Base-by-base conservation (phyloP, 2,113 vertebrate genomes). In the Accipiter virgatus region DNA sequence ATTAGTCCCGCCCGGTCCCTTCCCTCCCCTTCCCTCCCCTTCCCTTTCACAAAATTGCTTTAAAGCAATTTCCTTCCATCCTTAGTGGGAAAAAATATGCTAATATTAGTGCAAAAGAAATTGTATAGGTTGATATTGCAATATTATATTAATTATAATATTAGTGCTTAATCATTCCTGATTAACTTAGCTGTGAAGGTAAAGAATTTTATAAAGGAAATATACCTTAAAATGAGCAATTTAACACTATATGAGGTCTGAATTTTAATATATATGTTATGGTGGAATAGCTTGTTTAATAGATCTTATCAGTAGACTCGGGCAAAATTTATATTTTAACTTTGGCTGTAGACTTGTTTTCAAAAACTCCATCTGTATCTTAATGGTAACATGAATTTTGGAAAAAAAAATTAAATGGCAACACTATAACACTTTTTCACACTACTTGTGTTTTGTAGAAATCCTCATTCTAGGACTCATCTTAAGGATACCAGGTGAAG, bases 81-180 rank as follows among this genome's bases (percentile, higher is more conserved):
- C 15, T 59, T 75, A 62, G 3, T 17, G 4, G 4, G 27, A 59
- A 70, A 70, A 81, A 17, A 21, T 13, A 7, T 48, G 9, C 1
- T 43, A 1, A 9, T 31, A 45, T n/a, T 71, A 45, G 23, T 42
- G 7, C 0, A 50, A 9, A 74, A 74, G 45, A 47, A 10, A 16
- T 10, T 29, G 29, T 23, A 7, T 5, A 14, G 11, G 14, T 53
- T 0, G 31, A 25, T 62, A 36, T 65, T 48, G 0, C 7, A 8
- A 20, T 66, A 47, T 27, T 55, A 38, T 81, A 7, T n/a, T 58
- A 34, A 21, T 40, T 0, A 16, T 42, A 50, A 31, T 58, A 42
- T 11, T 36, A 61, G 16, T 32, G 9, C 40, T 26, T 79, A 26
- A 43, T 9, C 5, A 32, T 6, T 79, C n/a, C 1, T 62, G 11